These are phyloP conservation scores for Macrosiphum euphorbiae DNA, from an alignment of 2,888 invertebrate species.

Conservation along the genomic window DNA sequence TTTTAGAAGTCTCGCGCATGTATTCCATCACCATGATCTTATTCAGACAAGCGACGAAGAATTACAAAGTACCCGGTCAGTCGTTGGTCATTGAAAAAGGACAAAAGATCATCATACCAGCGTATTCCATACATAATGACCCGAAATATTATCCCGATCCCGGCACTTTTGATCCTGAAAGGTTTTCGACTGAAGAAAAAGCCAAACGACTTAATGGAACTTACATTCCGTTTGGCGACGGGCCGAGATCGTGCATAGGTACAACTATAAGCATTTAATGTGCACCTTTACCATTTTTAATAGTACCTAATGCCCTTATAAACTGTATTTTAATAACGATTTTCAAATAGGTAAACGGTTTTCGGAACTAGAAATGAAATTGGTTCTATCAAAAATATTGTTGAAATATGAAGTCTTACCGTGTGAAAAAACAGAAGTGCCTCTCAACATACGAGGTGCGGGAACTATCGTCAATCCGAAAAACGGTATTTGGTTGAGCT, in stretches of 20 bases:
- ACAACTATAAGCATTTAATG: slow-evolving; percentile 31
- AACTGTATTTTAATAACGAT: background rate
- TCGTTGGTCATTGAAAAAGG: slow-evolving; percentile 66
- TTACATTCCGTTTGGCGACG: slow-evolving; percentile 75
- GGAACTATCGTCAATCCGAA: background rate
- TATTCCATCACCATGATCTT: slow-evolving; percentile 68
- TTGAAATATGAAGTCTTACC: slow-evolving; percentile 68
- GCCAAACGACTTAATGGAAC: slow-evolving; percentile 73
- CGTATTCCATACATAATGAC: slow-evolving; percentile 76
- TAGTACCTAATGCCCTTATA: background rate
- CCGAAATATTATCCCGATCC: slow-evolving; percentile 76
- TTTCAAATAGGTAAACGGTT: slow-evolving; percentile 38
- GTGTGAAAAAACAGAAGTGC: slow-evolving; percentile 65
- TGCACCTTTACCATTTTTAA: too few species aligned
- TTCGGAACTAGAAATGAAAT: slow-evolving; percentile 72
- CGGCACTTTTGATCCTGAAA: slow-evolving; percentile 75
- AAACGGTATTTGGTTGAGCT: slow-evolving; percentile 60
- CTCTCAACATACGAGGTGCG: slow-evolving; percentile 45
- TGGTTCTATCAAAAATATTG: slow-evolving; percentile 72
- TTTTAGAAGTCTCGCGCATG: slow-evolving; percentile 37
- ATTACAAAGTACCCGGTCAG: slow-evolving; percentile 68
- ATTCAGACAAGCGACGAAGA: slow-evolving; percentile 70
- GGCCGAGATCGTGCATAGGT: slow-evolving; percentile 75
- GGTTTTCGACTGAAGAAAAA: slow-evolving; percentile 74
- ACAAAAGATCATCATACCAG: slow-evolving; percentile 73